Percentiles rank a stretch among this genome's conserved stretches.
Evolutionary conservation across 1,140 invertebrate genomes (phyloP).

Genomic region (Drosophila yakuba): DNA sequence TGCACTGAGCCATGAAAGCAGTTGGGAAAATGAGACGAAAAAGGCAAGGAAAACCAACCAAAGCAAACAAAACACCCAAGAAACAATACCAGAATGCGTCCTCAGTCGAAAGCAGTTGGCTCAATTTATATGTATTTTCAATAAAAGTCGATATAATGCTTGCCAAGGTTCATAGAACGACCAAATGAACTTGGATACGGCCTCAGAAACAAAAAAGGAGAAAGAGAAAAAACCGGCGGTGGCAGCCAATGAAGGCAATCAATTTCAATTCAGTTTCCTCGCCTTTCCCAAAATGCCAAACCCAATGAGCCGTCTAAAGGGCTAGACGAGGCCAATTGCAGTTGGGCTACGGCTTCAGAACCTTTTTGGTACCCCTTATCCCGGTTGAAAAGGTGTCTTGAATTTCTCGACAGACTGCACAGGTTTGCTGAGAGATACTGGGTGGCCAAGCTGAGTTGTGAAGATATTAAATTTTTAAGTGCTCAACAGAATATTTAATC

Average conservation of each 20-base stretch:
- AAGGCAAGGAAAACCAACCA: slow-evolving; percentile 49
- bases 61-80: slow-evolving; percentile 34
- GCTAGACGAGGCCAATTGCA: slow-evolving; percentile 78
- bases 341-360: slow-evolving; percentile 43
- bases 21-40: slow-evolving; percentile 52
- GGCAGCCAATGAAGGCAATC: slow-evolving; percentile 76
- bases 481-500: slow-evolving; percentile 14
- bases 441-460: background rate
- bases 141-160: slow-evolving; percentile 78
- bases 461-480: background rate
- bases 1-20: slow-evolving; percentile 65
- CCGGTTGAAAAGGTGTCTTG: slow-evolving; percentile 2
- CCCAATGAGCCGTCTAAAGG: slow-evolving; percentile 77
- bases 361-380: slow-evolving; percentile 51
- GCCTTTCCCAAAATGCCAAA: slow-evolving; percentile 61
- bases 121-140: slow-evolving; percentile 78
- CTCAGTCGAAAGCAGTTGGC: slow-evolving; percentile 61
- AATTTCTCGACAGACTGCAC: background rate
- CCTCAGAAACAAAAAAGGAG: slow-evolving; percentile 36
- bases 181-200: slow-evolving; percentile 76
- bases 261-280: slow-evolving; percentile 79
- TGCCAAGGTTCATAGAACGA: slow-evolving; percentile 78
- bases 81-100: slow-evolving; percentile 48
- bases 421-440: background rate
- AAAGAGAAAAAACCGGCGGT: slow-evolving; percentile 18